These are phyloP conservation scores for Seira sanloemensis DNA, from an alignment of 2,888 invertebrate genomes.

Conservation along the genomic window DNA sequence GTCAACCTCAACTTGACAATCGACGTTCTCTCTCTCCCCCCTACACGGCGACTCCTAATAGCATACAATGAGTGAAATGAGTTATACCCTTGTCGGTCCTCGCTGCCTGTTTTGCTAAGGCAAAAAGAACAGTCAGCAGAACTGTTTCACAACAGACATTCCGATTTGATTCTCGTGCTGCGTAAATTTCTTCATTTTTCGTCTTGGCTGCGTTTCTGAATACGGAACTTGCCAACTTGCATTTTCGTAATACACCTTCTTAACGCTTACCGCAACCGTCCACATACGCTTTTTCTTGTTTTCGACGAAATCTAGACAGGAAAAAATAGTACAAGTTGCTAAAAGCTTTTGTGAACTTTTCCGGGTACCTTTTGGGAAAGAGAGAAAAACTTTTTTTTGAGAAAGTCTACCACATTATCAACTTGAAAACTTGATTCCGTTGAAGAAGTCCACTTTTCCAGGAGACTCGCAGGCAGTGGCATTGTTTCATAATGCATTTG, in stretches of 20 bases:
- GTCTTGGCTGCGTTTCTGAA: neutral
- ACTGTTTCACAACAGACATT: neutral
- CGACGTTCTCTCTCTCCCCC: neutral
- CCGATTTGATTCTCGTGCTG: neutral
- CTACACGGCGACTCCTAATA: neutral
- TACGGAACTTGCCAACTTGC: neutral
- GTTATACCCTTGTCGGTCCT: neutral
- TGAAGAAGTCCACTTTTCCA: neutral
- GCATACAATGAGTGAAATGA: neutral
- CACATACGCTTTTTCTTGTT: too few species aligned
- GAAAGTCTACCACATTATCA: neutral
- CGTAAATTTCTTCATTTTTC: neutral
- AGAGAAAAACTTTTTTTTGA: neutral
- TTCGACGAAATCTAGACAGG: too few species aligned
- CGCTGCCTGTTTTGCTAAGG: neutral
- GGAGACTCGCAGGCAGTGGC: neutral
- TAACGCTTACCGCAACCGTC: too few species aligned
- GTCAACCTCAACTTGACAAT: constrained; percentile 6
- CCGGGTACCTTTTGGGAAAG: neutral
- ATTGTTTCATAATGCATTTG: neutral
- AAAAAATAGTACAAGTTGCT: neutral
- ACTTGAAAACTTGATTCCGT: neutral
- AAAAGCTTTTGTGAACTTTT: neutral
- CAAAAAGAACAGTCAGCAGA: neutral
- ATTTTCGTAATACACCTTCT: too few species aligned